Conservation (phyloP, 2,113 vertebrate genomes). For the Zapornia atra region DNA sequence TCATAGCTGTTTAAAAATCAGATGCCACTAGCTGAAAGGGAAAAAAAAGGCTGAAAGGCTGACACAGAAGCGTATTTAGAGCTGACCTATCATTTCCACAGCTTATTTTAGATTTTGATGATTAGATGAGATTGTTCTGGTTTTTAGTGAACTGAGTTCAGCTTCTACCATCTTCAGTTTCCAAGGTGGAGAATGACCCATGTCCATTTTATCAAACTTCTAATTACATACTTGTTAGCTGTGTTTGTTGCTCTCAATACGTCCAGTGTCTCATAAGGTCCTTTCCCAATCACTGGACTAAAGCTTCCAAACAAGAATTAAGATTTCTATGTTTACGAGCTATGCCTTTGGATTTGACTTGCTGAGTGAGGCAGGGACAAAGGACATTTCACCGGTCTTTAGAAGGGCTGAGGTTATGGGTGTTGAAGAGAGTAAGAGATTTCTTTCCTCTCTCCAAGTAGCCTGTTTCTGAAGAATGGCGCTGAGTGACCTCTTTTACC, state of each 20-base stretch:
- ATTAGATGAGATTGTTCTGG: not conserved
- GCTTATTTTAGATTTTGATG: not conserved
- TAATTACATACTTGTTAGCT: not conserved
- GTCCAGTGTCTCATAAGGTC: not conserved
- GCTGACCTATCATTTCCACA: not conserved
- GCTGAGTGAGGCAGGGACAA: not conserved
- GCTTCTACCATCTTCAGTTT: not conserved
- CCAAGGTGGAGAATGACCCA: not conserved
- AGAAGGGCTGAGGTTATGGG: not conserved
- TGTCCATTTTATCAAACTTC: not conserved
- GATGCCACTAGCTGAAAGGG: not conserved
- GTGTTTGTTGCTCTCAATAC: not conserved
- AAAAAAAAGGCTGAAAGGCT: not conserved
- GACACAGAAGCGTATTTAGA: not conserved
- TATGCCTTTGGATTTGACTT: not conserved
- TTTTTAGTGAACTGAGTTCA: not conserved
- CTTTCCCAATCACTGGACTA: not conserved
- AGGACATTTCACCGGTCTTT: not conserved
- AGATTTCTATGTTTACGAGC: not conserved
- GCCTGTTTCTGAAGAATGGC: constrained; percentile 66
- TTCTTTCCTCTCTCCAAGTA: constrained; percentile 50
- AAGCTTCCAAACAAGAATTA: not conserved
- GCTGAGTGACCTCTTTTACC: constrained; percentile 76
- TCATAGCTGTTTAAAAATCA: not conserved
- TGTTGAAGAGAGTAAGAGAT: not conserved